These are phyloP conservation scores for Nowickia ferox DNA, from an alignment of 2,888 invertebrate species.

Conservation along the genomic window DNA sequence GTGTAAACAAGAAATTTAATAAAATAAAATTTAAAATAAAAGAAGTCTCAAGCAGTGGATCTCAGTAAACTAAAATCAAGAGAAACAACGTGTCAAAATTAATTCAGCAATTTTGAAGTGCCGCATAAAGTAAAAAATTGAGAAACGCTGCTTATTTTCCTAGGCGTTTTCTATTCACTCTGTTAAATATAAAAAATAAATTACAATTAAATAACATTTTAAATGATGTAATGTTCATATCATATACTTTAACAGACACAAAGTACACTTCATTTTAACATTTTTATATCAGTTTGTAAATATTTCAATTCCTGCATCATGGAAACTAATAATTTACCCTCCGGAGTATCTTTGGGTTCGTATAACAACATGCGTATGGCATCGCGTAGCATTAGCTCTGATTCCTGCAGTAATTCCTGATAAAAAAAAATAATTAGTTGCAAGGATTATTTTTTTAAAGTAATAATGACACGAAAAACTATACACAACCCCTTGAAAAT, in stretches of 20 bases:
- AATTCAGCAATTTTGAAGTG: too few species aligned
- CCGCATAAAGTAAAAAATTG: not conserved
- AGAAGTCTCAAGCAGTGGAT: too few species aligned
- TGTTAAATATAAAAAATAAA: not conserved
- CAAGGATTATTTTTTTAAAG: too few species aligned
- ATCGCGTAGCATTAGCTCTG: constrained; percentile 86
- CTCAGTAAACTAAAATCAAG: too few species aligned
- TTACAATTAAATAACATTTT: constrained; percentile 32
- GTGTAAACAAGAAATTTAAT: too few species aligned
- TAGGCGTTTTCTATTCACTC: not conserved
- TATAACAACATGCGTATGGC: constrained; percentile 87
- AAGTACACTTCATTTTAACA: constrained; percentile 67
- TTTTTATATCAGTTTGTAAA: constrained; percentile 84
- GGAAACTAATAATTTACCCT: constrained; percentile 87
- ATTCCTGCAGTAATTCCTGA: constrained; percentile 85
- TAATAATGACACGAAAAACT: too few species aligned
- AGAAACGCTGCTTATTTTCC: constrained; percentile 11
- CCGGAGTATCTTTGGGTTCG: constrained; percentile 89
- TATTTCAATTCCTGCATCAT: constrained; percentile 87
- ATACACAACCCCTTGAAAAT: too few species aligned
- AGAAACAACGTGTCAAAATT: too few species aligned
- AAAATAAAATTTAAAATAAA: too few species aligned
- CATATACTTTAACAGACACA: not conserved
- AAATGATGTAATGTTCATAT: constrained; percentile 28
- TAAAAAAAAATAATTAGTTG: constrained; percentile 4